Evolutionary conservation across 2,888 invertebrate species (phyloP).

Genomic region (Megamerina dolium): DNA sequence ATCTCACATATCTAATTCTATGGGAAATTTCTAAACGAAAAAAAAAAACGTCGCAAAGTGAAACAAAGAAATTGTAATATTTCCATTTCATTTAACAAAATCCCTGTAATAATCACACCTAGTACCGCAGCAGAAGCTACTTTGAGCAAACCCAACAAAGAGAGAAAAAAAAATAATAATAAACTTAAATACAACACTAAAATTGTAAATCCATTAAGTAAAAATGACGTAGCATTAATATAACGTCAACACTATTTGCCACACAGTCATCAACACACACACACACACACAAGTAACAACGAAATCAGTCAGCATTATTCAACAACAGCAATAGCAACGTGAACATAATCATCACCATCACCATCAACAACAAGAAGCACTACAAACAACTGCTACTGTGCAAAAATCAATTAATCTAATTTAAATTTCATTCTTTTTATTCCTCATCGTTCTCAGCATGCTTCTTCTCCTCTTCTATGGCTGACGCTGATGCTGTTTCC

Average conservation of each 20-base stretch:
- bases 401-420: slow-evolving; percentile 48
- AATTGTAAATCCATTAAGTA: slow-evolving; percentile 22
- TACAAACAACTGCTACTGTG: too few species aligned
- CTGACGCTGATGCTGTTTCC: neutral
- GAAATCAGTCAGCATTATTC: slow-evolving; percentile 1
- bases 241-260: slow-evolving; percentile 16
- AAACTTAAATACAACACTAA: slow-evolving; percentile 10
- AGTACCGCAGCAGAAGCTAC: too few species aligned
- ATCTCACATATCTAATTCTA: too few species aligned
- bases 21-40: too few species aligned
- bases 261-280: neutral
- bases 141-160: too few species aligned
- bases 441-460: neutral
- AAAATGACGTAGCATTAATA: slow-evolving; percentile 11
- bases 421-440: slow-evolving; percentile 32
- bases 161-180: slow-evolving; percentile 4
- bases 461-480: neutral
- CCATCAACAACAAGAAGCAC: slow-evolving; percentile 22
- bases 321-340: neutral
- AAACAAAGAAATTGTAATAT: too few species aligned
- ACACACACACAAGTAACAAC: neutral
- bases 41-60: too few species aligned
- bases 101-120: slow-evolving; percentile 43
- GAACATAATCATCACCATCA: slow-evolving; percentile 12
- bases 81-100: slow-evolving; percentile 40